Base-by-base conservation (phyloP, 64 coral and sea anemone genomes). In the Stylophora pistillata region DNA sequence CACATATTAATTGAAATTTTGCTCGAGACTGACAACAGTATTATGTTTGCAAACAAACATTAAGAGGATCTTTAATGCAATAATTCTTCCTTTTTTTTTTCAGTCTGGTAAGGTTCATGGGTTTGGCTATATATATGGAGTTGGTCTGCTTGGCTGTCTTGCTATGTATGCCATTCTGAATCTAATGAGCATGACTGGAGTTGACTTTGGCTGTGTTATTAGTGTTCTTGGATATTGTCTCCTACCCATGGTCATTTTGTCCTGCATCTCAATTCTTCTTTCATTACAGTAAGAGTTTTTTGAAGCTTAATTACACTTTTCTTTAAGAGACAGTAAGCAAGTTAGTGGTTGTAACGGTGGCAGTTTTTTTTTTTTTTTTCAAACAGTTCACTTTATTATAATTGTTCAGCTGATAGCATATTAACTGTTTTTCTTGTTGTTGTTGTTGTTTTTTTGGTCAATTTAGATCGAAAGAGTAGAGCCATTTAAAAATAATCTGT, bases 141-240 rank as follows among this genome's bases (percentile, higher is more conserved):
- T 99, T 55, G 97, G 97, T 68, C 83, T 93, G 12, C 58, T 99
- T 13, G 97, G 97, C 41, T 99, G 97, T 70, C 54, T 92, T 65
- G 86, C 81, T 74, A 92, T 99, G 88, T 99, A 99, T 88, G 88
- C 88, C 26, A 95, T 99, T 79, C 83, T 99, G 6, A 99, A 99
- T 88, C 64, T 99, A 73, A 99, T 99, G 97, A 99, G 97, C 59
- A 99, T 99, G 93, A 99, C 97, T 15, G 97, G 97, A 21, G 97
- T 99, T 68, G 86, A 82, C 55, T 30, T 90, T 68, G 91, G 97
- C 55, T 99, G 97, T 60, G 93, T 99, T 11, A 84, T 95, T 30
- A 99, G 97, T 85, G 90, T 99, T 85, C 91, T 99, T 78, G 97
- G 97, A 20, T 99, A 99, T 32, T 99, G 97, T 72, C 90, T 99